Evolutionary conservation across 2,113 vertebrate species (phyloP).

Genomic region (Nannobrachium achirus): DNA sequence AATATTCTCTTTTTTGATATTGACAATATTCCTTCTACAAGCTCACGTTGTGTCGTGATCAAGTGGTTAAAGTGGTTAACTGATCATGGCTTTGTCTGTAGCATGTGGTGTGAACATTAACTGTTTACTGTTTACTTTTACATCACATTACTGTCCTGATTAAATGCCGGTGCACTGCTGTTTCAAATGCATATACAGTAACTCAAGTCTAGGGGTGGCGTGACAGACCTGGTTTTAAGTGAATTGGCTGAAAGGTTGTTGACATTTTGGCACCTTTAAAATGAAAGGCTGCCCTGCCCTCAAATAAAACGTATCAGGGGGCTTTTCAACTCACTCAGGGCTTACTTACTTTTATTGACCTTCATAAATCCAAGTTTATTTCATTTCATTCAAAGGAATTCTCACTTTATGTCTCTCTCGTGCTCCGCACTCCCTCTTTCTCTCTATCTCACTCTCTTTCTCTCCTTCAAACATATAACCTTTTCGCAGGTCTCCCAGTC

Average conservation of each 20-base stretch:
- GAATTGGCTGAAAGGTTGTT: neutral
- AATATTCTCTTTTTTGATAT: no score
- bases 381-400: constrained; percentile 2
- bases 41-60: no score
- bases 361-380: constrained; percentile 10
- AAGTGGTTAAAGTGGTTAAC: no score
- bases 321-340: neutral
- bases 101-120: no score
- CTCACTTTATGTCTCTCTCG: neutral
- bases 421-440: neutral
- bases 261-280: neutral
- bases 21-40: no score
- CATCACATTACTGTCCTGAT: no score
- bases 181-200: no score
- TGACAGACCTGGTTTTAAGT: neutral
- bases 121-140: no score
- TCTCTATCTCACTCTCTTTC: neutral
- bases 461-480: constrained; percentile 4
- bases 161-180: no score
- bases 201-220: neutral
- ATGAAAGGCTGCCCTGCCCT: neutral
- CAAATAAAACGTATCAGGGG: neutral
- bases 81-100: no score
- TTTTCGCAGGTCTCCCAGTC: constrained; percentile 10
- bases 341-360: constrained; percentile 13